Evolutionary conservation across 1,140 invertebrate genomes (phyloP).

Genomic region (Globodera rostochiensis): DNA sequence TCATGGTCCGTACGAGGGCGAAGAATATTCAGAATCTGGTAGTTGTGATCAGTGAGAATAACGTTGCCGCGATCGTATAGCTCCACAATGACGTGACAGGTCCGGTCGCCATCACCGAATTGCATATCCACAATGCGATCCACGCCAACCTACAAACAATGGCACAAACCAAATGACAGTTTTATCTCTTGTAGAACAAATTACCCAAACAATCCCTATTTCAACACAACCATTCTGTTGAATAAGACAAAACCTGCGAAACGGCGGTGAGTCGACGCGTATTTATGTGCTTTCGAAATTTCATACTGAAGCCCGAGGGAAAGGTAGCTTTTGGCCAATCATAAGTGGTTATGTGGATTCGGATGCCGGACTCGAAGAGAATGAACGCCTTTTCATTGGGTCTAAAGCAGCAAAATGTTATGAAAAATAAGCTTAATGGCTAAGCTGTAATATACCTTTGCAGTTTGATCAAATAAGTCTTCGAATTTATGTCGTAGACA

Average conservation of each 20-base stretch:
- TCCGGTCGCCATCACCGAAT: conserved; percentile 88
- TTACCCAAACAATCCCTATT: too few relatives aligned
- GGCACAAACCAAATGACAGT: too few relatives aligned
- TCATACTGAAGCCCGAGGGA: conserved; percentile 96
- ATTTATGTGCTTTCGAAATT: conserved; percentile 94
- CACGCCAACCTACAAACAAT: conserved; percentile 72
- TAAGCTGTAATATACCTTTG: conserved; percentile 62
- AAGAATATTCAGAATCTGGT: conserved; percentile 88
- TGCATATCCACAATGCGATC: conserved; percentile 88
- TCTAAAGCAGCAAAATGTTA: conserved; percentile 56
- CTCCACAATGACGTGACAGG: conserved; percentile 93
- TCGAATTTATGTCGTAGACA: conserved; percentile 95
- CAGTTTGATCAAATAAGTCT: conserved; percentile 90
- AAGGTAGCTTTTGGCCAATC: conserved; percentile 97
- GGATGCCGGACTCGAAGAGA: conserved; percentile 87
- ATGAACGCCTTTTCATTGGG: conserved; percentile 79
- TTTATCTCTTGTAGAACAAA: too few relatives aligned
- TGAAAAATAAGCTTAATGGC: background rate
- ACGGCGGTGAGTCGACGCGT: conserved; percentile 76
- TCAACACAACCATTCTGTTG: background rate
- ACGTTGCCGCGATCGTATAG: conserved; percentile 96
- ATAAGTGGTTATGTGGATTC: conserved; percentile 90
- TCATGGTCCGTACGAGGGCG: conserved; percentile 84
- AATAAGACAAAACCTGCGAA: conserved; percentile 65
- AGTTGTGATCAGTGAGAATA: conserved; percentile 86